These are phyloP conservation scores for Endomychus coccineus DNA, from an alignment of 2,888 invertebrate genomes.

Conservation along the genomic window DNA sequence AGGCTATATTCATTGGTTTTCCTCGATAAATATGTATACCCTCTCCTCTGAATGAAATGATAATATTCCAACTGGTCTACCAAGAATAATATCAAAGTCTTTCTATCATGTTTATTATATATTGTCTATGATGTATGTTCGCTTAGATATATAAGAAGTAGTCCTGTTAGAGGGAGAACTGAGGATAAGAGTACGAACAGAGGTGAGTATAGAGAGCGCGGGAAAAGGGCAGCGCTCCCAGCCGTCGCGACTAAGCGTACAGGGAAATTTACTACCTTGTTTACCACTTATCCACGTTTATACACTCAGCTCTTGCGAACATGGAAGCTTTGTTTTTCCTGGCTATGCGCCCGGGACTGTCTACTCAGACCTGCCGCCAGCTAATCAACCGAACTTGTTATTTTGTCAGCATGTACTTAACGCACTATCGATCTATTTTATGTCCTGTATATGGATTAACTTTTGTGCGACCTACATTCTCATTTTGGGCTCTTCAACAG, in stretches of 20 bases:
- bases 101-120: too few species aligned
- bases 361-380: conserved; percentile 29
- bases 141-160: too few species aligned
- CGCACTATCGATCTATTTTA: conserved; percentile 34
- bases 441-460: conserved; percentile 23
- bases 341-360: conserved; percentile 36
- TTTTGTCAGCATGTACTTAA: conserved; percentile 38
- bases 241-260: conserved; percentile 34
- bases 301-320: conserved; percentile 40
- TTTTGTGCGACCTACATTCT: not conserved
- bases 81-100: too few species aligned
- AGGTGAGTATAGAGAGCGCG: conserved; percentile 14
- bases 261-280: conserved; percentile 46
- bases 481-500: too few species aligned
- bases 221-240: conserved; percentile 29
- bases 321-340: conserved; percentile 42
- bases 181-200: too few species aligned
- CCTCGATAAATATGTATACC: too few species aligned
- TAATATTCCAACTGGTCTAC: too few species aligned
- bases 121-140: too few species aligned
- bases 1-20: too few species aligned
- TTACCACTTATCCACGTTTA: conserved; percentile 46
- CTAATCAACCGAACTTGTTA: conserved; percentile 40
- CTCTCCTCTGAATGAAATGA: too few species aligned
- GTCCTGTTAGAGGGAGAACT: too few species aligned